phyloP scores from a whole-genome alignment of 1,140 invertebrate genomes.

The Papilio glaucus region DNA sequence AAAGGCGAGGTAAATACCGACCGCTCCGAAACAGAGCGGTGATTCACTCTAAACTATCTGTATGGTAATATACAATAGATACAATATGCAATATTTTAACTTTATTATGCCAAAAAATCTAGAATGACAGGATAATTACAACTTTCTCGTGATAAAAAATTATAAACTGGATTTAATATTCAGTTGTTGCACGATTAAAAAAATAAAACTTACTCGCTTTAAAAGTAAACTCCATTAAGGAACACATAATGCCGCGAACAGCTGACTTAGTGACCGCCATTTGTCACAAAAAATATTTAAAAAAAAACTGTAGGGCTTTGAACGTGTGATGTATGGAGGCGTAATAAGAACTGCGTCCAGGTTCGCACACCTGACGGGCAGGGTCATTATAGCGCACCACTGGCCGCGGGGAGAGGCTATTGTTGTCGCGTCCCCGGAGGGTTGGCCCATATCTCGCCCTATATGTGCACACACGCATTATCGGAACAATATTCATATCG shows the following conservation, averaged over 20 bases:
- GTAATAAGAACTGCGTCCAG: slow-evolving; percentile 42
- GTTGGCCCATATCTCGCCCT: slow-evolving; percentile 65
- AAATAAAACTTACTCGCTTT: slow-evolving; percentile 76
- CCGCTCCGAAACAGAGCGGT: slow-evolving; percentile 59
- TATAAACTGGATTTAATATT: slow-evolving; percentile 12
- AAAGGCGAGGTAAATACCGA: slow-evolving; percentile 53
- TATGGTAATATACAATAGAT: slow-evolving; percentile 19
- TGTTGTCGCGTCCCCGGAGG: slow-evolving; percentile 75
- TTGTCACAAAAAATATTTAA: slow-evolving; percentile 45
- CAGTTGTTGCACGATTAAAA: slow-evolving; percentile 22
- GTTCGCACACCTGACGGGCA: slow-evolving; percentile 59
- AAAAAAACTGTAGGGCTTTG: slow-evolving; percentile 40
- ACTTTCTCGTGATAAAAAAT: slow-evolving; percentile 10
- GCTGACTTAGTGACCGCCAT: slow-evolving; percentile 77
- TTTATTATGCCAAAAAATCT: slow-evolving; percentile 5
- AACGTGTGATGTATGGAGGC: slow-evolving; percentile 38
- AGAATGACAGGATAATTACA: slow-evolving; percentile 13
- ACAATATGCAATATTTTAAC: slow-evolving; percentile 16
- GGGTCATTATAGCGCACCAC: slow-evolving; percentile 77
- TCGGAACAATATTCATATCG: slow-evolving; percentile 41
- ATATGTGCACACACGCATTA: slow-evolving; percentile 67
- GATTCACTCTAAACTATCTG: slow-evolving; percentile 34
- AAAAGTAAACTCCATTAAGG: slow-evolving; percentile 80
- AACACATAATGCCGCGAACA: slow-evolving; percentile 77
- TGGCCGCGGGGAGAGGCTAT: slow-evolving; percentile 73